phyloP scores from a whole-genome alignment of 2,113 vertebrate genomes.

The Garra rufa region DNA sequence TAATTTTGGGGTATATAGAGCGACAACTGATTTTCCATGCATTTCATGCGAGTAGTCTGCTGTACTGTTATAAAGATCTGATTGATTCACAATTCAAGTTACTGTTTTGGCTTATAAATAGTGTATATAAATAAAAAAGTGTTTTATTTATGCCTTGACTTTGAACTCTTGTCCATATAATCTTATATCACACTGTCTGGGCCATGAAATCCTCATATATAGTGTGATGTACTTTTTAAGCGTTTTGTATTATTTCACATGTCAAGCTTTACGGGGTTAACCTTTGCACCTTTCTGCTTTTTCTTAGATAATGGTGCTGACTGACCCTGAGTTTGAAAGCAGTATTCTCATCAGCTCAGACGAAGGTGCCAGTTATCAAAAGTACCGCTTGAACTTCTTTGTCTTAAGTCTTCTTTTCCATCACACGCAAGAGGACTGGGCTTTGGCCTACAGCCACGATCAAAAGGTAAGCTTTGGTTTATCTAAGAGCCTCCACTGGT shows the following conservation, averaged over 20 bases:
- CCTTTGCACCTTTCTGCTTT: slow-evolving; percentile 6
- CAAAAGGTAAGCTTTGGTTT: slow-evolving; percentile 86
- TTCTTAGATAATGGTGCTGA: slow-evolving; percentile 95
- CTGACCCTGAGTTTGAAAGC: slow-evolving; percentile 96
- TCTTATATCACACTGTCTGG: too few species aligned
- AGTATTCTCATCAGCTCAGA: slow-evolving; percentile 95
- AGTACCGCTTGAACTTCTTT: slow-evolving; percentile 91
- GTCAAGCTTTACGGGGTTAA: background rate
- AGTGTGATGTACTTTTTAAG: too few species aligned
- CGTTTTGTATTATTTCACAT: background rate
- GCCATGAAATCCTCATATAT: too few species aligned
- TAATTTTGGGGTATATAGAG: background rate
- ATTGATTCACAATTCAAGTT: background rate
- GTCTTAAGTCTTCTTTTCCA: slow-evolving; percentile 95
- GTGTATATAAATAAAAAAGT: too few species aligned
- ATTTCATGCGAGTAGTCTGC: too few species aligned
- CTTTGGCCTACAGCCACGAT: slow-evolving; percentile 94
- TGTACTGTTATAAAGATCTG: background rate
- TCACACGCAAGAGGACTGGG: slow-evolving; percentile 93
- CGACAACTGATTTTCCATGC: too few species aligned
- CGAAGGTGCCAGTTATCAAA: slow-evolving; percentile 95
- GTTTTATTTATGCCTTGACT: too few species aligned
- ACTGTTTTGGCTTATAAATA: background rate
- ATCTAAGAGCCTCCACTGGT: background rate
- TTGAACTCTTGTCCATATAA: too few species aligned